Evolutionary conservation across 2,113 vertebrate species (phyloP).

Genomic region (Pteropus alecto): DNA sequence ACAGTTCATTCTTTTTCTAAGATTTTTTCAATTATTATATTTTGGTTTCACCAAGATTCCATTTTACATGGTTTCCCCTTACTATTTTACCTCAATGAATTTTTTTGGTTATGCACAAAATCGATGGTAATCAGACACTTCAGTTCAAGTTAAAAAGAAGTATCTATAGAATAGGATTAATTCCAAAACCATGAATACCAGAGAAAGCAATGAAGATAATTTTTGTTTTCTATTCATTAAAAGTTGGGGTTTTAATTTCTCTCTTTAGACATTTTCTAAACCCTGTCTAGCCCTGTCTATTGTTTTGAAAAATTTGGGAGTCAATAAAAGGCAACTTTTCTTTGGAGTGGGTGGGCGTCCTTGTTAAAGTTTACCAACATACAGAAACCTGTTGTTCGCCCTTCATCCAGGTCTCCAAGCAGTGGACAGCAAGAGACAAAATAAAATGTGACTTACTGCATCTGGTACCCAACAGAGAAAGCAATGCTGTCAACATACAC

Average conservation of each 20-base stretch:
- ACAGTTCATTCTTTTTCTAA: not conserved
- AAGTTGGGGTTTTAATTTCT: not conserved
- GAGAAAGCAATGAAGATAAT: not conserved
- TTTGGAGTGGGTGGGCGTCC: not conserved
- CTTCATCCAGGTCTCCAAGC: not conserved
- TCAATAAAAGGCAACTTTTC: not conserved
- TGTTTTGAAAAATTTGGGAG: not conserved
- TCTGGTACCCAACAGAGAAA: not conserved
- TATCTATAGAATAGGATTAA: not conserved
- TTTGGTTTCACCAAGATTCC: not conserved
- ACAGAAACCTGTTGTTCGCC: not conserved
- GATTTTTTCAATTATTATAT: not conserved
- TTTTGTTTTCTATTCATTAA: not conserved
- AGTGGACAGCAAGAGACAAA: not conserved
- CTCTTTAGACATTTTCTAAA: not conserved
- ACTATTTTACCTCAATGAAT: not conserved
- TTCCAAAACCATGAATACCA: not conserved
- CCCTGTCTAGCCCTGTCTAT: not conserved
- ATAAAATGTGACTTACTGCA: not conserved
- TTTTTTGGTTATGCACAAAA: not conserved
- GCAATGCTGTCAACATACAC: fast-evolving
- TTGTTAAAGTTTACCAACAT: not conserved
- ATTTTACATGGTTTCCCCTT: not conserved
- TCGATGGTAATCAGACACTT: not conserved
- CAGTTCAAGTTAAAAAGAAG: not conserved